Evolutionary conservation across 2,113 vertebrate genomes (phyloP).

Genomic region (Brachyhypopomus gauderio): DNA sequence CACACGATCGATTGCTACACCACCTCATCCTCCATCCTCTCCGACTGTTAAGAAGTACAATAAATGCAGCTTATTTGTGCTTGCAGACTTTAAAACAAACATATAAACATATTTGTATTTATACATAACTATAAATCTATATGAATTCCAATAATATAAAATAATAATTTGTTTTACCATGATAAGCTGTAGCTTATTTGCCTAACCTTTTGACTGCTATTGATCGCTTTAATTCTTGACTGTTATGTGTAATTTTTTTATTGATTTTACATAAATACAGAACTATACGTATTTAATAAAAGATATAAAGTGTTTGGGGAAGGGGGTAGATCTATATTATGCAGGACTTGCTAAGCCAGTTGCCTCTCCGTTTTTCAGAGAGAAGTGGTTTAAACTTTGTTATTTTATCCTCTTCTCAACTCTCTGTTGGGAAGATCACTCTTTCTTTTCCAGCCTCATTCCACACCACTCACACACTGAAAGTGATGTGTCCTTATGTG

Average conservation of each 20-base stretch:
- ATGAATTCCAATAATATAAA: constrained; percentile 81
- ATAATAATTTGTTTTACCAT: constrained; percentile 78
- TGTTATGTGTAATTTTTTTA: constrained; percentile 83
- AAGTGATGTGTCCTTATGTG: neutral
- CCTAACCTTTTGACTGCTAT: constrained; percentile 84
- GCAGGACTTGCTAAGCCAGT: constrained; percentile 80
- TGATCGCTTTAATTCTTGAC: constrained; percentile 81
- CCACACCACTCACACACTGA: constrained; percentile 52
- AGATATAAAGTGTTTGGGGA: constrained; percentile 70
- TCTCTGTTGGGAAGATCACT: constrained; percentile 64
- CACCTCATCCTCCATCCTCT: constrained; percentile 81
- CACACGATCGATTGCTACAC: constrained; percentile 74
- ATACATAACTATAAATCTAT: constrained; percentile 79
- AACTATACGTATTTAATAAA: constrained; percentile 77
- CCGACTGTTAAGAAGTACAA: constrained; percentile 84
- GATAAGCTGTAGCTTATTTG: constrained; percentile 86
- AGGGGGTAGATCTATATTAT: constrained; percentile 73
- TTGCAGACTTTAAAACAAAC: constrained; percentile 81
- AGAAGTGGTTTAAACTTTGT: constrained; percentile 66
- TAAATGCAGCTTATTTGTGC: constrained; percentile 87
- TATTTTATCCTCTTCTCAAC: constrained; percentile 50
- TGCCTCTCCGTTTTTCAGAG: constrained; percentile 76
- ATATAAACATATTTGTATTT: constrained; percentile 75
- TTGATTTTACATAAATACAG: constrained; percentile 82
- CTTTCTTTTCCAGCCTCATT: constrained; percentile 67